These are phyloP conservation scores for Hyles vespertilio DNA, from an alignment of 1,140 invertebrate genomes.

Conservation along the genomic window DNA sequence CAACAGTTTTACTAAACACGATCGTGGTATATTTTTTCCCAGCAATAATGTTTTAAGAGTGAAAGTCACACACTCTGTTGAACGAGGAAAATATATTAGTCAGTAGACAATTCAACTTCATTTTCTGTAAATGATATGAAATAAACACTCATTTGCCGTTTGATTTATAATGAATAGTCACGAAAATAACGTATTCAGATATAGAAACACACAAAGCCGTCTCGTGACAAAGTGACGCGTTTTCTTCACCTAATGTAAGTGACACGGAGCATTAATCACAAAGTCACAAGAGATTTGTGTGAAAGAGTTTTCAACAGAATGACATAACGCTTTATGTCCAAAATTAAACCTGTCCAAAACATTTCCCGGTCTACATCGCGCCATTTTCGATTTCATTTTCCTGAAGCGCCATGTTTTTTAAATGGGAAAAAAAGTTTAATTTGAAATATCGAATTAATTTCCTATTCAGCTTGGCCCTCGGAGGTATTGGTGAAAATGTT, in stretches of 20 bases:
- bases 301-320: slow-evolving; percentile 7
- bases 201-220: background rate
- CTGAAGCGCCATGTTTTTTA: slow-evolving; percentile 1
- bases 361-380: slow-evolving; percentile 14
- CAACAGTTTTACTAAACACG: too few relatives aligned
- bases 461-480: background rate
- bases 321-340: slow-evolving; percentile 21
- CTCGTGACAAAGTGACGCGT: background rate
- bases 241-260: slow-evolving; percentile 6
- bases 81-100: too few relatives aligned
- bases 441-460: slow-evolving; percentile 16
- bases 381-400: slow-evolving; percentile 13
- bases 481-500: background rate
- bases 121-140: too few relatives aligned
- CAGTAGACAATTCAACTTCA: too few relatives aligned
- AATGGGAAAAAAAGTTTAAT: slow-evolving; percentile 7
- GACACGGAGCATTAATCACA: slow-evolving; percentile 16
- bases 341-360: slow-evolving; percentile 28
- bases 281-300: slow-evolving; percentile 11
- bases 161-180: too few relatives aligned
- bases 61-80: too few relatives aligned
- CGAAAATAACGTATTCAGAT: background rate
- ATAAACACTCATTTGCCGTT: too few relatives aligned
- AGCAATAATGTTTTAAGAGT: too few relatives aligned
- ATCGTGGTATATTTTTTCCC: too few relatives aligned